Evolutionary conservation across 2,797 vertebrate genomes (phyloP).

Genomic region (Meda fulgida): DNA sequence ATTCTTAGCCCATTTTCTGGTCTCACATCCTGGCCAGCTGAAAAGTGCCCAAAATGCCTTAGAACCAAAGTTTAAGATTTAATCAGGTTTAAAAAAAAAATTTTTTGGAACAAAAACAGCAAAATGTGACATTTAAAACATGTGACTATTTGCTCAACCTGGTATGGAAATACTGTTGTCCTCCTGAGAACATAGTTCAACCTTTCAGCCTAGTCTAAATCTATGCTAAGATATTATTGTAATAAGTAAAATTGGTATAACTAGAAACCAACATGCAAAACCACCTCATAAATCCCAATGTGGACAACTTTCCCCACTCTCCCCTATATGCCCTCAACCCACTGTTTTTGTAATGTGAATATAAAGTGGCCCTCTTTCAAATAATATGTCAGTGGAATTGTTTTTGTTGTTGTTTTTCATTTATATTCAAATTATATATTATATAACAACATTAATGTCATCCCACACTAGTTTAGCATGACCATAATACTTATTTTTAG

Average conservation of each 20-base stretch:
- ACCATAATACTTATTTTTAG: slow-evolving; percentile 23
- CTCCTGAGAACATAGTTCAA: background rate
- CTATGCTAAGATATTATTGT: no score
- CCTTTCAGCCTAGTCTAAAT: background rate
- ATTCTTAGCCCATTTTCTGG: background rate
- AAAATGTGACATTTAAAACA: background rate
- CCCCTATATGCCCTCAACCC: background rate
- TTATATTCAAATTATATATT: background rate
- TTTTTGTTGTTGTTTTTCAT: background rate
- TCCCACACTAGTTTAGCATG: slow-evolving; percentile 1
- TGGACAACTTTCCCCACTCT: background rate
- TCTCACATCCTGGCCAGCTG: background rate
- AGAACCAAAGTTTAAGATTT: background rate
- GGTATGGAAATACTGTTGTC: background rate
- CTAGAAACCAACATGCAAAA: no score
- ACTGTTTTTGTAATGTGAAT: background rate
- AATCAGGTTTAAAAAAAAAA: no score
- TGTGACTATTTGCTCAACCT: background rate
- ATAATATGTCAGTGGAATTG: background rate
- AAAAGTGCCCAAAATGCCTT: background rate
- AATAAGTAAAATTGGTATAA: background rate
- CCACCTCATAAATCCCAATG: background rate
- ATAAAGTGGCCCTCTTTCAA: background rate
- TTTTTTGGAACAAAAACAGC: background rate
- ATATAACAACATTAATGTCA: slow-evolving; percentile 1